These are phyloP conservation scores for Taurulus bubalis DNA, from an alignment of 2,113 vertebrate genomes.

Conservation along the genomic window DNA sequence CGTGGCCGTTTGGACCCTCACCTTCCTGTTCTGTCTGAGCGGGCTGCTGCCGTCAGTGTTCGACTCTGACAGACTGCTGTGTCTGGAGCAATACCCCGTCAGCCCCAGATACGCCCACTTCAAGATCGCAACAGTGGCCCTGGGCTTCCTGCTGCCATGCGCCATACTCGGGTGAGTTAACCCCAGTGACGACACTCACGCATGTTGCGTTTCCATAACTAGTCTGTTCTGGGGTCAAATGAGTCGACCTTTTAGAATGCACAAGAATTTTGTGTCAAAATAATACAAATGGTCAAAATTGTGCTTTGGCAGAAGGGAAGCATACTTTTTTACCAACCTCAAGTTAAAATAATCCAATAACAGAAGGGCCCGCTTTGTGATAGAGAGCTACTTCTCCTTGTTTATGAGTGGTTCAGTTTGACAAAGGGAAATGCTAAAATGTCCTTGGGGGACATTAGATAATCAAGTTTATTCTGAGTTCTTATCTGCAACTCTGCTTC, in stretches of 20 bases:
- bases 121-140: slow-evolving; percentile 72
- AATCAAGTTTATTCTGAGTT: not conserved
- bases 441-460: not conserved
- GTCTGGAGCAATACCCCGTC: slow-evolving; percentile 78
- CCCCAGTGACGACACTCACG: not conserved
- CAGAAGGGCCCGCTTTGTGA: too few species aligned
- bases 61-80: slow-evolving; percentile 60
- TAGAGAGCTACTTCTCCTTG: not conserved
- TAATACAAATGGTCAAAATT: not conserved
- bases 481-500: slow-evolving; percentile 23
- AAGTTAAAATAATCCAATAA: not conserved
- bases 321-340: not conserved
- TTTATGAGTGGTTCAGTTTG: not conserved
- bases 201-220: not conserved
- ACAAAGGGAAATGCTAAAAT: not conserved
- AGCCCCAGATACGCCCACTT: slow-evolving; percentile 75
- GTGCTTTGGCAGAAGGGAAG: not conserved
- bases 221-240: not conserved
- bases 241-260: not conserved
- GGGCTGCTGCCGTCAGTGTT: slow-evolving; percentile 83
- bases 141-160: slow-evolving; percentile 83
- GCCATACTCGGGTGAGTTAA: slow-evolving; percentile 81
- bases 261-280: not conserved
- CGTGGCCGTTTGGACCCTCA: slow-evolving; percentile 72
- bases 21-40: slow-evolving; percentile 82